phyloP scores from a whole-genome alignment of 2,888 invertebrate species.

The Drosophila neonasuta region DNA sequence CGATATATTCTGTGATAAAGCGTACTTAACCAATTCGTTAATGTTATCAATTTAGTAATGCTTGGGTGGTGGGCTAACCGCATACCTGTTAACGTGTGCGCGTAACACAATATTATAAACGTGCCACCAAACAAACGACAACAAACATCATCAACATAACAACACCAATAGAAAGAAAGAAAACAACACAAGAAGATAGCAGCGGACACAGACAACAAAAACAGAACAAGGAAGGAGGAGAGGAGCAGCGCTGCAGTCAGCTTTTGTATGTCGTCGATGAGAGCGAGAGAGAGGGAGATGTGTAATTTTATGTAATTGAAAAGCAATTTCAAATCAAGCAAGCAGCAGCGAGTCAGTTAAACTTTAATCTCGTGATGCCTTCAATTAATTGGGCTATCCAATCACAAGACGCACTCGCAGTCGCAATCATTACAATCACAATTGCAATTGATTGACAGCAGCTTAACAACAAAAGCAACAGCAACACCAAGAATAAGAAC shows the following conservation, averaged over 20 bases:
- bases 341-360: constrained; percentile 29
- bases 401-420: constrained; percentile 43
- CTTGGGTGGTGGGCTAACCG: constrained; percentile 30
- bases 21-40: constrained; percentile 65
- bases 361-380: constrained; percentile 63
- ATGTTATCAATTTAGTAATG: constrained; percentile 65
- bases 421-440: constrained; percentile 21
- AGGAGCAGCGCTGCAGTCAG: constrained; percentile 38
- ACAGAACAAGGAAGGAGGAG: too few relatives aligned
- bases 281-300: constrained; percentile 16
- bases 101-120: constrained; percentile 1
- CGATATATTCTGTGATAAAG: constrained; percentile 66
- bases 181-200: constrained; percentile 4
- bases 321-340: constrained; percentile 43
- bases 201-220: too few relatives aligned
- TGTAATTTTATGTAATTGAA: constrained; percentile 73
- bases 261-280: constrained; percentile 52
- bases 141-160: constrained; percentile 20
- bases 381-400: constrained; percentile 55
- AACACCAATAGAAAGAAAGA: constrained; percentile 20
- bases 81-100: constrained; percentile 32
- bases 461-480: constrained; percentile 1
- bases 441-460: constrained; percentile 23
- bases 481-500: constrained; percentile 11
- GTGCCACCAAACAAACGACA: not conserved